Evolutionary conservation across 1,140 invertebrate species (phyloP).

Genomic region (Magallana ariakensis): DNA sequence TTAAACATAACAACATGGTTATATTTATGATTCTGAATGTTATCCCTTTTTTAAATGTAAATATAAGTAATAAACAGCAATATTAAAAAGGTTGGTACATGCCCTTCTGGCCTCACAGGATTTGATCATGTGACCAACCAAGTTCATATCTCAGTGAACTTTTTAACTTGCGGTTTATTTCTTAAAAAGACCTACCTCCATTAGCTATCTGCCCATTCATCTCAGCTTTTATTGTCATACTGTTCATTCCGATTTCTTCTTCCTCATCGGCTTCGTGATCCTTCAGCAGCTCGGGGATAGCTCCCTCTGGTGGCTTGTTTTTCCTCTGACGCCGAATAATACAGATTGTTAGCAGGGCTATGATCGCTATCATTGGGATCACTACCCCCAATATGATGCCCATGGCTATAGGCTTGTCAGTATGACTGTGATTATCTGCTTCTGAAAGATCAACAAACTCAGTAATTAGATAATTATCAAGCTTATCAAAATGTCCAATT

Average conservation of each 20-base stretch:
- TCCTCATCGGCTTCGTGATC: slow-evolving; percentile 74
- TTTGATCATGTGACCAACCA: too few relatives aligned
- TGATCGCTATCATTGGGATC: slow-evolving; percentile 74
- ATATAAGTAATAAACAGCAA: too few relatives aligned
- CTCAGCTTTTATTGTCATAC: slow-evolving; percentile 73
- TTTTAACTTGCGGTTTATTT: too few relatives aligned
- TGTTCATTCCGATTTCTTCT: slow-evolving; percentile 70
- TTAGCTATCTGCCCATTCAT: slow-evolving; percentile 73
- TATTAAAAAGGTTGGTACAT: too few relatives aligned
- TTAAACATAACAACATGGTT: too few relatives aligned
- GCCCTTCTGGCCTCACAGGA: too few relatives aligned
- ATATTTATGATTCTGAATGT: too few relatives aligned
- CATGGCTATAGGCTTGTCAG: slow-evolving; percentile 71
- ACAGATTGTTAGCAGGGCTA: slow-evolving; percentile 72
- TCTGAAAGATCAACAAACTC: not conserved
- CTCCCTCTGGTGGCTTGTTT: slow-evolving; percentile 68
- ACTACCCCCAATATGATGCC: slow-evolving; percentile 75
- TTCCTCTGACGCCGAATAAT: slow-evolving; percentile 74
- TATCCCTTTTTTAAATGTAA: too few relatives aligned
- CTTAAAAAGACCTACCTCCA: slow-evolving; percentile 60
- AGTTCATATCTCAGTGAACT: too few relatives aligned
- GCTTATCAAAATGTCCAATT: not conserved
- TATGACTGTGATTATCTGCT: not conserved
- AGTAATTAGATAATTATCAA: not conserved
- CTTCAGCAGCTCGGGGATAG: slow-evolving; percentile 75